Base-by-base conservation (phyloP, 2,888 invertebrate species). In the Limnephilus lunatus region DNA sequence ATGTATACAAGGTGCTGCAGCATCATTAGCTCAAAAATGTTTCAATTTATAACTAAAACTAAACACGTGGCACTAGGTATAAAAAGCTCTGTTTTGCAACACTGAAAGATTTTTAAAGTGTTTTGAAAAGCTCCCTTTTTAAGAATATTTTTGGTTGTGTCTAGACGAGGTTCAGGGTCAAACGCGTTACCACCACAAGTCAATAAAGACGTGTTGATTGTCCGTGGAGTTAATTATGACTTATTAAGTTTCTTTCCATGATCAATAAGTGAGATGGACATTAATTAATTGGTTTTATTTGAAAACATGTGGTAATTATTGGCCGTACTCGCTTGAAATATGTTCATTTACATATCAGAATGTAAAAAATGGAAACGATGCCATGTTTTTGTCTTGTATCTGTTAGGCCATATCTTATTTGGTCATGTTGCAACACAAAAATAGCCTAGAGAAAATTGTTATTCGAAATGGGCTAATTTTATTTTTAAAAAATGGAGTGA, bases 291-390 rank as follows among this genome's bases (percentile, higher is more conserved):
- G 68, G 68, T 68, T 68, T 2, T 68, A n/a, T 68, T 25, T 25
- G 68, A n/a, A 68, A 68, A 68, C 68, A 68, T 68, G 68, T 68
- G 68, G 68, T 68, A 68, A 68, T 68, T 68, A 68, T 68, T 68
- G 68, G n/a, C 68, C 68, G n/a, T 68, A 68, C 68, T 25, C 25
- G 68, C 68, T n/a, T 68, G 68, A 68, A 68, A 68, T 68, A 25
- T 68, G n/a, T 68, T 68, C n/a, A 68, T 68, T 68, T 68, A 68
- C n/a, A 68, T 68, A 68, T 68, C 25, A 68, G 68, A 68, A 68
- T 68, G 68, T 68, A 68, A 68, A 68, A 68, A 68, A 68, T 68
- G 68, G 25, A 68, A 68, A 68, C 4, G 68, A 68, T 9, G n/a
- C 25, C 25, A 68, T 68, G 25, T 68, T 68, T 68, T 68, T 68